A percentile compares a stretch with the other conserved stretches of the same genome.
Evolutionary conservation across 2,113 vertebrate species (phyloP).

Genomic region (Carlito syrichta): DNA sequence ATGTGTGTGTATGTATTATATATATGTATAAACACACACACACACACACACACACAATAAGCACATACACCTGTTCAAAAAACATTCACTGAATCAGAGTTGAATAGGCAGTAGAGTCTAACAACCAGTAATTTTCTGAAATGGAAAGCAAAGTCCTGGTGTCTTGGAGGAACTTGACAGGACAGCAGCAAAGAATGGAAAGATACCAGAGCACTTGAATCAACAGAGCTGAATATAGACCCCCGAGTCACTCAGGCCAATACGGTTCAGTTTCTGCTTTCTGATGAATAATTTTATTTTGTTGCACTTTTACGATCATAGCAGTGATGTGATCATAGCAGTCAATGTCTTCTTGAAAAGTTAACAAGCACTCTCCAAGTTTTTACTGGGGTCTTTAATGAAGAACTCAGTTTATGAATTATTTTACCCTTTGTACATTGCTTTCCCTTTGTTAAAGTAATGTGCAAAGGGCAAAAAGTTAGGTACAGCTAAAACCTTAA

Average conservation of each 20-base stretch:
- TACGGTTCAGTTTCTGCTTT: not conserved
- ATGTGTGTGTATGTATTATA: no score
- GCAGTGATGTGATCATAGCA: not conserved
- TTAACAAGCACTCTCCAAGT: not conserved
- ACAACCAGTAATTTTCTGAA: constrained; percentile 52
- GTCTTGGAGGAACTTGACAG: not conserved
- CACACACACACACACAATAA: not conserved
- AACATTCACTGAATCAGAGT: not conserved
- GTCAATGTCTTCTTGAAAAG: not conserved
- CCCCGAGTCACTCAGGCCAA: not conserved
- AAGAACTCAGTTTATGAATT: not conserved
- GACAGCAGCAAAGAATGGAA: not conserved
- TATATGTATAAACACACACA: not conserved
- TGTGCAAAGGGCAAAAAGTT: no score
- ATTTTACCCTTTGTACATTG: not conserved
- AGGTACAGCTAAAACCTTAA: constrained; percentile 12
- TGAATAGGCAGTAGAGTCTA: not conserved
- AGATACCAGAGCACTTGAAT: not conserved
- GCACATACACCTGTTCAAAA: not conserved
- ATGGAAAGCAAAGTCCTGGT: constrained; percentile 9
- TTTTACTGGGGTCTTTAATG: not conserved
- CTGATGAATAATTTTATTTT: not conserved
- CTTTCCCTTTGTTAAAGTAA: constrained; percentile 19
- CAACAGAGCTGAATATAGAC: not conserved
- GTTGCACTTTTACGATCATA: not conserved